Conservation (phyloP, 2,113 vertebrate species). For the Hyla sarda region DNA sequence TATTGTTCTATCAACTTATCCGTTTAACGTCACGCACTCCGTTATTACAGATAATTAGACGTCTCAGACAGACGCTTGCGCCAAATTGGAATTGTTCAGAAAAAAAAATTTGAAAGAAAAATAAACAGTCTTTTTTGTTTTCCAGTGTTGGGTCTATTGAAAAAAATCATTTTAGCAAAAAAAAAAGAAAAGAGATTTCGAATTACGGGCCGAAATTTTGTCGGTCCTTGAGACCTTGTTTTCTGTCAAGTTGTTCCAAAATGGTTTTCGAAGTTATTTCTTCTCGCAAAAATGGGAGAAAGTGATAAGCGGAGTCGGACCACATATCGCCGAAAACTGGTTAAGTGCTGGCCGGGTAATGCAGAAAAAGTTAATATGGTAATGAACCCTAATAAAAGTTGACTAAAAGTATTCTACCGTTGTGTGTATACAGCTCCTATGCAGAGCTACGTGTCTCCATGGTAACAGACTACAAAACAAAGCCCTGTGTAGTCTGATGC, state of each 20-base stretch:
- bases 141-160: too few species aligned
- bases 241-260: neutral
- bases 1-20: slow-evolving; percentile 40
- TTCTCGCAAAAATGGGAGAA: too few species aligned
- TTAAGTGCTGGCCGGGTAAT: too few species aligned
- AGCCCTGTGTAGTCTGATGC: neutral
- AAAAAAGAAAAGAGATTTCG: neutral
- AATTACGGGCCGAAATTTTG: too few species aligned
- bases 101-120: too few species aligned
- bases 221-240: neutral
- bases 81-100: neutral
- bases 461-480: neutral
- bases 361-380: too few species aligned
- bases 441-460: neutral
- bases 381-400: too few species aligned
- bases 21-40: slow-evolving; percentile 26
- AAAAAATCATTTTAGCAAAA: too few species aligned
- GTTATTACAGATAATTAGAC: slow-evolving; percentile 41
- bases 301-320: too few species aligned
- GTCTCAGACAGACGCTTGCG: neutral
- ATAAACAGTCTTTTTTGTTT: too few species aligned
- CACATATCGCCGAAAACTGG: too few species aligned
- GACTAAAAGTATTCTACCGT: too few species aligned
- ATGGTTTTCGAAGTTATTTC: neutral
- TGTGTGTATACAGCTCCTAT: neutral